Evolutionary conservation across 2,797 vertebrate species (phyloP), one percentile per base, ranked within the genome.

Genomic region (Chrysocyon brachyurus): DNA sequence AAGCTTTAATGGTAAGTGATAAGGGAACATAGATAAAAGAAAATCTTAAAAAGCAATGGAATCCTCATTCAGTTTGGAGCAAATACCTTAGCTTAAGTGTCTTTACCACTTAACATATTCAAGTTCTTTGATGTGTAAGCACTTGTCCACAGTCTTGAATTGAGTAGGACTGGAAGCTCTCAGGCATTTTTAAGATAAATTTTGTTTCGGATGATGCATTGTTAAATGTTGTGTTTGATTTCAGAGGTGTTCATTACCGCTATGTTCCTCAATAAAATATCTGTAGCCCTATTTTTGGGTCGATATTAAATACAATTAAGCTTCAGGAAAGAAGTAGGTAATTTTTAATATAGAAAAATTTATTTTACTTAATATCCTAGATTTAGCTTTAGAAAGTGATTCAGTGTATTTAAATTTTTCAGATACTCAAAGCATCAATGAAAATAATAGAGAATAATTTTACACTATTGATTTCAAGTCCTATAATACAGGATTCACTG

Each of bases 51-150:
- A 89, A 56, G 40, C 78, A 33, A 49, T 87, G 73, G 89, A 95
- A 94, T 96, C 33, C 64, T 97, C 73, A 61, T 96, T 97, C 54
- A 77, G 4, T 97, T 95, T 81, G 59, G 19, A 92, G 95, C 36
- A 96, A 96, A 97, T 63, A 93, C 17, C 28, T 89, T 92, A 86
- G 78, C 31, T 93, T 87, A 83, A 96, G 89, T 94, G 68, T 84
- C 68, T 90, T 57, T 95, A 63, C 31, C 40, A 88, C 40, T 97
- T 79, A 92, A 59, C 22, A 86, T 93, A 70, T 78, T 88, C 86
- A 95, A 66, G 54, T 70, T 94, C 31, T 92, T 92, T 84, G 66
- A n/a, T n/a, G 14, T 85, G 36, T 92, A 84, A 94, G 88, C 7
- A 33, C 49, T 95, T 92, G 33, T 87, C 66, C 46, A 81, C 31